A percentile compares a stretch with the other conserved stretches of the same genome.
These are phyloP conservation scores for Pheosia tremula DNA, from an alignment of 2,888 invertebrate species.

Conservation along the genomic window DNA sequence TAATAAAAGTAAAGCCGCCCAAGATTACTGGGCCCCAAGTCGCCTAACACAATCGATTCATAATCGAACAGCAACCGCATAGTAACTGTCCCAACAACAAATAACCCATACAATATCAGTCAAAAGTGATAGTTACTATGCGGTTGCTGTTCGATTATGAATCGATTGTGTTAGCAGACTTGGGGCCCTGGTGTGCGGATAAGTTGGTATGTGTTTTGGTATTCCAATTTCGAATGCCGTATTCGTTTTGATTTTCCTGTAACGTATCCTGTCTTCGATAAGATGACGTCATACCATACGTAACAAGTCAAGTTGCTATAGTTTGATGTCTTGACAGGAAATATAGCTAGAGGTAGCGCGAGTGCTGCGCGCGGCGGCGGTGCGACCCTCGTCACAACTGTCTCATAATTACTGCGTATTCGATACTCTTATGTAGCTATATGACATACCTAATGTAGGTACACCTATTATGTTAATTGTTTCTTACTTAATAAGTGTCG, in stretches of 20 bases:
- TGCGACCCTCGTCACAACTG: constrained; percentile 68
- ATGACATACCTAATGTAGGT: background rate
- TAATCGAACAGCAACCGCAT: no score
- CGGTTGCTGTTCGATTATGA: no score
- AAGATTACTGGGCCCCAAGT: no score
- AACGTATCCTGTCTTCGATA: background rate
- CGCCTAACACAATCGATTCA: no score
- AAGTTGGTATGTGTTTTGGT: background rate
- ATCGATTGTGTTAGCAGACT: no score
- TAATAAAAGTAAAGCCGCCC: no score
- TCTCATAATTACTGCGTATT: constrained; percentile 54
- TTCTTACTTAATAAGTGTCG: no score
- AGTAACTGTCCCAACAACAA: no score
- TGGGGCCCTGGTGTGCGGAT: no score
- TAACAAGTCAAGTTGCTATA: constrained; percentile 18
- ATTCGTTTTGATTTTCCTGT: background rate
- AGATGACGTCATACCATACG: constrained; percentile 21
- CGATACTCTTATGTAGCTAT: constrained; percentile 15
- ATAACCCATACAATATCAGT: no score
- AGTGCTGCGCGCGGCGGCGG: constrained; percentile 60
- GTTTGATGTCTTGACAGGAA: constrained; percentile 35
- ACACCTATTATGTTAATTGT: no score
- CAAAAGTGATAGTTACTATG: no score
- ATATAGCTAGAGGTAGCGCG: constrained; percentile 48
- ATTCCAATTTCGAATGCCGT: background rate